phyloP scores from a whole-genome alignment of 2,888 invertebrate species.

The Branchinecta sandiegonensis region DNA sequence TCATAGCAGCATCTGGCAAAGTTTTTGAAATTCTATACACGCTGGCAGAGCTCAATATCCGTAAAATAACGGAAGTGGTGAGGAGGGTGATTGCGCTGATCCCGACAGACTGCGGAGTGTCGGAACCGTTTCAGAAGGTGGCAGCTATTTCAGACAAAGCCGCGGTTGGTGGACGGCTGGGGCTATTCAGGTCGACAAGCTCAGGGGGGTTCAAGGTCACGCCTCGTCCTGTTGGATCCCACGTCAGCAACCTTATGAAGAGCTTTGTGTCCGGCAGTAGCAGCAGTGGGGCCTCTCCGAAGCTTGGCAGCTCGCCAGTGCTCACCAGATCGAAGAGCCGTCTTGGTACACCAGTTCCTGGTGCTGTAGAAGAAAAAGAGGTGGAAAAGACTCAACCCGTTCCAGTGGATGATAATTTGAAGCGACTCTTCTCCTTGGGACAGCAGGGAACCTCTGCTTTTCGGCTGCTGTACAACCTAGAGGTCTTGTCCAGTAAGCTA shows the following conservation, averaged over 20 bases:
- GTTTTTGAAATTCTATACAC: slow-evolving; percentile 39
- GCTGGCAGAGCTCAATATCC: slow-evolving; percentile 34
- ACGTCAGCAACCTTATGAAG: slow-evolving; percentile 3
- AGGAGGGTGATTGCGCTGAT: slow-evolving; percentile 37
- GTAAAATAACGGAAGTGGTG: slow-evolving; percentile 34
- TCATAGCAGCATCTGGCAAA: slow-evolving; percentile 37
- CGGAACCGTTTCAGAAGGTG: slow-evolving; percentile 35
- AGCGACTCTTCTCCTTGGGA: slow-evolving; percentile 33
- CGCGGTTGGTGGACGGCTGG: not conserved
- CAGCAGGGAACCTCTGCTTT: slow-evolving; percentile 35
- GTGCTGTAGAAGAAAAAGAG: not conserved
- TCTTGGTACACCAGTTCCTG: not conserved
- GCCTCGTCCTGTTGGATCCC: not conserved
- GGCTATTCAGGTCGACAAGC: slow-evolving; percentile 8
- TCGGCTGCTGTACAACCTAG: slow-evolving; percentile 37
- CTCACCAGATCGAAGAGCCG: slow-evolving; percentile 11
- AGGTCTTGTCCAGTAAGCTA: slow-evolving; percentile 28
- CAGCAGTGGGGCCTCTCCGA: not conserved
- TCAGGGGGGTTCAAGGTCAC: not conserved
- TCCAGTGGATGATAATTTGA: slow-evolving; percentile 30
- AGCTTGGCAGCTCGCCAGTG: slow-evolving; percentile 5
- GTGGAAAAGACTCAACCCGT: slow-evolving; percentile 14
- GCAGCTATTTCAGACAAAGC: slow-evolving; percentile 22
- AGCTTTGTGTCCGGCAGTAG: not conserved
- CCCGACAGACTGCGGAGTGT: slow-evolving; percentile 38